A percentile compares a stretch with the other conserved stretches of the same genome.
These are phyloP conservation scores for Proctacanthus coquilletti DNA, from an alignment of 1,140 invertebrate genomes.

Conservation along the genomic window DNA sequence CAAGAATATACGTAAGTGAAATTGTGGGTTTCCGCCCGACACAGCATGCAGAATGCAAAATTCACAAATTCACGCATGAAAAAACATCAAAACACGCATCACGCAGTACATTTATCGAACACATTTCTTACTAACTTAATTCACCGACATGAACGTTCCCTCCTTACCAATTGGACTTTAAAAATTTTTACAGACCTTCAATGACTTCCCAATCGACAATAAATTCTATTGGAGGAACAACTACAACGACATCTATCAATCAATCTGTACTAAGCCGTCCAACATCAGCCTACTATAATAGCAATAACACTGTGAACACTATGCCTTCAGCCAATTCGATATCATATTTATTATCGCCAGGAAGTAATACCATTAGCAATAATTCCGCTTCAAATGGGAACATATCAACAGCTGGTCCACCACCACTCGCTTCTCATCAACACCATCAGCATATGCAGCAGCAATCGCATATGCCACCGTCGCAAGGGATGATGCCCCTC, in stretches of 20 bases:
- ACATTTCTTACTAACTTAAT: no score
- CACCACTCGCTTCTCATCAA: constrained; percentile 13
- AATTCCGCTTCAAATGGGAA: constrained; percentile 1
- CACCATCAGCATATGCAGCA: constrained; percentile 17
- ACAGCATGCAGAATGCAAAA: no score
- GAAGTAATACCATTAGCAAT: constrained; percentile 2
- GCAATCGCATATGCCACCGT: constrained; percentile 9
- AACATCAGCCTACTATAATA: constrained; percentile 30
- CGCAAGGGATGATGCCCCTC: constrained; percentile 12
- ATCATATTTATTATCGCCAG: constrained; percentile 4
- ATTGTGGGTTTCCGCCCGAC: no score
- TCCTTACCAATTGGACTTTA: no score
- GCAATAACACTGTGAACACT: constrained; percentile 9
- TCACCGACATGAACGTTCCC: no score
- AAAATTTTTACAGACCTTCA: constrained; percentile 7
- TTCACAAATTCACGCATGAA: no score
- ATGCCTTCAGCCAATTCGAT: constrained; percentile 13
- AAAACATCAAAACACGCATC: no score
- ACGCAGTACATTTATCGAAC: no score
- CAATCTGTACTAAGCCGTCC: constrained; percentile 11
- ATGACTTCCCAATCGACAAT: constrained; percentile 18
- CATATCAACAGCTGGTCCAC: background rate
- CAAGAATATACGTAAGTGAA: no score
- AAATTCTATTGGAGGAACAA: constrained; percentile 10
- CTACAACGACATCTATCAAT: constrained; percentile 9